phyloP scores from a whole-genome alignment of 2,888 invertebrate species.

The Idaea aversata region DNA sequence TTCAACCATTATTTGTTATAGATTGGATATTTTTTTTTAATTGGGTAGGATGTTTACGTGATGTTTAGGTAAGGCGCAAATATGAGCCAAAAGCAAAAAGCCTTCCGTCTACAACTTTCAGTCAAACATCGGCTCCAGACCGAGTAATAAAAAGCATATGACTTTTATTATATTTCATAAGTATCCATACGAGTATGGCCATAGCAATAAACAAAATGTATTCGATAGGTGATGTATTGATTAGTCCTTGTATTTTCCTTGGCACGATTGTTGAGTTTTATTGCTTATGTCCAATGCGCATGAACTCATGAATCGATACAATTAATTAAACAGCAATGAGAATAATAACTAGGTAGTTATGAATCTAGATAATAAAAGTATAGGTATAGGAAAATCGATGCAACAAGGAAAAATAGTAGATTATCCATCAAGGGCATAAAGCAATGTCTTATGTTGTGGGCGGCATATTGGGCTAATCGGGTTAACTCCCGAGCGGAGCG shows the following conservation, averaged over 20 bases:
- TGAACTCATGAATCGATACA: neutral
- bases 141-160: too few species aligned
- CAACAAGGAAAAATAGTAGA: too few species aligned
- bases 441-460: too few species aligned
- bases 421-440: too few species aligned
- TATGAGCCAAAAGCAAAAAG: too few species aligned
- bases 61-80: neutral
- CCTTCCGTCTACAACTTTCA: neutral
- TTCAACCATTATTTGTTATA: too few species aligned
- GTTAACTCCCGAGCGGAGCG: too few species aligned
- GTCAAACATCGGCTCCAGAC: too few species aligned
- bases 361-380: neutral
- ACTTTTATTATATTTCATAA: neutral
- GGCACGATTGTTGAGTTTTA: conserved; percentile 4
- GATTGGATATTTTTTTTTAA: too few species aligned
- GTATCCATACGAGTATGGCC: neutral
- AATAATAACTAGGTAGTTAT: neutral
- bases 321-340: neutral
- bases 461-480: too few species aligned
- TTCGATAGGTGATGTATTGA: conserved; percentile 2
- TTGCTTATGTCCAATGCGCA: neutral
- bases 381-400: neutral
- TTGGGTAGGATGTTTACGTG: too few species aligned
- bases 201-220: neutral
- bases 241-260: neutral